Evolutionary conservation across 2,888 invertebrate species (phyloP), one percentile per base, ranked within the genome.

Genomic region (Drosophila leonis): DNA sequence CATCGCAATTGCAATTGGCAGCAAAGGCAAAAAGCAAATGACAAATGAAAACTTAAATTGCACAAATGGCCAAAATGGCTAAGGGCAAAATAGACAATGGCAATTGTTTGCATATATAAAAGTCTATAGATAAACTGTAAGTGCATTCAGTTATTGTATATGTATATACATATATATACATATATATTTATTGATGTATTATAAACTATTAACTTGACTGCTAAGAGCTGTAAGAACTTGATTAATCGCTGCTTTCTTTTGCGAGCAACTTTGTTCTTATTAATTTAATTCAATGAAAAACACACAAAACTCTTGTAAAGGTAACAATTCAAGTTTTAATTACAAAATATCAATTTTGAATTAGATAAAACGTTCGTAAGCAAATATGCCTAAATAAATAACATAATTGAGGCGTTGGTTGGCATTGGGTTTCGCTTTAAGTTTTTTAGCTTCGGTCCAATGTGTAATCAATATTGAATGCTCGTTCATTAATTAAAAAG

Each of bases 41-140:
- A 84, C 86, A 84, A 84, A 84, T 84, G 86, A 79, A 84, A 84
- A 80, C 82, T 85, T 71, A 82, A 84, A 74, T 81, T 72, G 72
- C 81, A 52, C 79, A 78, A 80, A 79, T 69, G 59, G 80, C 52
- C 78, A 75, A 68, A 80, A 72, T 80, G 65, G 65, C 69, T 31
- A 63, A 63, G 67, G 78, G 78, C 65, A 67, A 67, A 71, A 41
- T 39, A 51, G 55, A 57, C 56, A 59, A 49, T n/a, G 10, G 42
- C 41, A 24, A 9, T 9, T 20, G 35, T 35, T 9, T 15, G 33
- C 33, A 52, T 48, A 46, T 27, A 46, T 15, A 27, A 15, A 18
- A 31, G 31, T 48, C 59, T 7, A 24, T 46, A 27, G 7, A n/a
- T 20, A 24, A 24, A 10, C 20, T 12, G n/a, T n/a, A 39, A 7